These are phyloP conservation scores for Epicampocera succincta DNA, from an alignment of 2,888 invertebrate genomes.

Conservation along the genomic window DNA sequence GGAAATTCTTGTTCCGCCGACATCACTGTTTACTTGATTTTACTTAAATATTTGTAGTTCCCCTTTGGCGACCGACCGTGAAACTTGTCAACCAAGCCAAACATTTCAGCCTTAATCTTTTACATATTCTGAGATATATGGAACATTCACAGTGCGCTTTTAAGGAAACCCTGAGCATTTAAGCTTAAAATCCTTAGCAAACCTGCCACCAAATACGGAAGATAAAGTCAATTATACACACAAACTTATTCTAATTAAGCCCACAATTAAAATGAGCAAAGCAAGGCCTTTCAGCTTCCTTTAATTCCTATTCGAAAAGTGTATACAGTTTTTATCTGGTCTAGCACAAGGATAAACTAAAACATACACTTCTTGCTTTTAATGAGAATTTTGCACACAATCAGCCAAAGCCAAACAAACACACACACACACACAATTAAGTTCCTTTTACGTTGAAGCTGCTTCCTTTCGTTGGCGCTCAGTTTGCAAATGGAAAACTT, in stretches of 20 bases:
- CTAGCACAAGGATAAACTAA: constrained; percentile 18
- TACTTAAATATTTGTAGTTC: too few relatives aligned
- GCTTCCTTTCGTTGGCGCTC: not conserved
- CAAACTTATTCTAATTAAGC: constrained; percentile 33
- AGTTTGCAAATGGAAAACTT: constrained; percentile 12
- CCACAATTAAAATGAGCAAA: constrained; percentile 16
- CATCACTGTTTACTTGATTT: too few relatives aligned
- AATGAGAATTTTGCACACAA: constrained; percentile 23
- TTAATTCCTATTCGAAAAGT: constrained; percentile 18
- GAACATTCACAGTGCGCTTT: too few relatives aligned
- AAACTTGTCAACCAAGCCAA: too few relatives aligned
- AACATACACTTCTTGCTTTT: constrained; percentile 25
- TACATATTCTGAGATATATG: too few relatives aligned
- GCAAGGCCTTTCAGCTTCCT: constrained; percentile 29
- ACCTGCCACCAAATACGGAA: not conserved
- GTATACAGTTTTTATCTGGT: not conserved
- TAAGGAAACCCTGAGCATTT: too few relatives aligned
- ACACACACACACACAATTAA: not conserved
- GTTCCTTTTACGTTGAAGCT: not conserved
- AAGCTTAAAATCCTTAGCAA: too few relatives aligned
- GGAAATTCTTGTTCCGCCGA: too few relatives aligned
- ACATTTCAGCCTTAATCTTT: too few relatives aligned
- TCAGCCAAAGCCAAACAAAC: not conserved
- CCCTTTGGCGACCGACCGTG: too few relatives aligned
- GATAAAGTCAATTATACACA: constrained; percentile 8